A percentile compares a stretch with the other conserved stretches of the same genome.
Evolutionary conservation across 2,888 invertebrate species (phyloP).

Genomic region (Acanthoscelides obtectus): DNA sequence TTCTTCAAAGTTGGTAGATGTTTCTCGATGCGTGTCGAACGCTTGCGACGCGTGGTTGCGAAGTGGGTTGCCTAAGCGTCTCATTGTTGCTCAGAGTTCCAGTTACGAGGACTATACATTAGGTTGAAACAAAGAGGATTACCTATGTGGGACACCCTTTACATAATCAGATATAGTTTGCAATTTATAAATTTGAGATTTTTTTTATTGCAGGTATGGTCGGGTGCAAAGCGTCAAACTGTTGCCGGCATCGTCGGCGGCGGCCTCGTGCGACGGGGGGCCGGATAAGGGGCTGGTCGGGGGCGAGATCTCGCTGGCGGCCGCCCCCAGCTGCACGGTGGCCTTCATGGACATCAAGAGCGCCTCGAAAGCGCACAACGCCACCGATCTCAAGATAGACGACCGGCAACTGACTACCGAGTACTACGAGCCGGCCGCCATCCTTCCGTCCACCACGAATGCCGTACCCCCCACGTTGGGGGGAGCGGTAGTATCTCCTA

Average conservation of each 20-base stretch:
- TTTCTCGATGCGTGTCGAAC: too few relatives aligned
- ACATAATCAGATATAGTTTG: not conserved
- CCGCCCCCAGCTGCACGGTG: slow-evolving; percentile 61
- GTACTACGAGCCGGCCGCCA: slow-evolving; percentile 82
- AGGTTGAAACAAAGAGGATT: too few relatives aligned
- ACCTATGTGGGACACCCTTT: too few relatives aligned
- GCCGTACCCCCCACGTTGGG: not conserved
- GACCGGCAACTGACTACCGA: slow-evolving; percentile 83
- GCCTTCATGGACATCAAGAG: slow-evolving; percentile 97
- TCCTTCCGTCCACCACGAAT: slow-evolving; percentile 52
- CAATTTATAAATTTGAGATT: not conserved
- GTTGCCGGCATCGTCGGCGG: slow-evolving; percentile 55
- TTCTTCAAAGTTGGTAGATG: too few relatives aligned
- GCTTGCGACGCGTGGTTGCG: too few relatives aligned
- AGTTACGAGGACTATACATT: too few relatives aligned
- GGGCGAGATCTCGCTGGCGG: slow-evolving; percentile 64
- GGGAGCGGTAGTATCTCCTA: slow-evolving; percentile 40
- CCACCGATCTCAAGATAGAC: slow-evolving; percentile 77
- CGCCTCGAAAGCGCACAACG: slow-evolving; percentile 86
- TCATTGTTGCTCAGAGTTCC: too few relatives aligned
- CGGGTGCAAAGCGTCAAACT: slow-evolving; percentile 96
- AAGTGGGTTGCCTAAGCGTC: too few relatives aligned
- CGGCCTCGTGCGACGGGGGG: slow-evolving; percentile 49
- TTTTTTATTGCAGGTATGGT: slow-evolving; percentile 71
- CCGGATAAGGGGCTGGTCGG: slow-evolving; percentile 45